Base-by-base conservation (phyloP, 1,140 invertebrate genomes). In the Riptortus pedestris region DNA sequence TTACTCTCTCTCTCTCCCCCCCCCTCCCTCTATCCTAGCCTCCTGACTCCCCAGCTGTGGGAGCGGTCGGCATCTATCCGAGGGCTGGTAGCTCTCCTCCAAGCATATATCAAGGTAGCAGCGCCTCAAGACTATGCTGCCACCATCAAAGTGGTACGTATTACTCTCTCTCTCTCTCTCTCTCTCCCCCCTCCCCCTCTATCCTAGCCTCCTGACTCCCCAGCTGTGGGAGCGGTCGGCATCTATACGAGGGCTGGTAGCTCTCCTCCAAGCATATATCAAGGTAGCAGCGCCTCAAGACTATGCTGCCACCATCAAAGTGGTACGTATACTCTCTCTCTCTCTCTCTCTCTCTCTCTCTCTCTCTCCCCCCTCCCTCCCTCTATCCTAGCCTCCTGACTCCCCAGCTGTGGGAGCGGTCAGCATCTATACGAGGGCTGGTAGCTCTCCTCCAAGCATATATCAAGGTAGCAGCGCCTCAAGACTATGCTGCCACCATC, bases 41-140 rank as follows among this genome's bases (percentile, higher is more conserved):
- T 98, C 14, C 76, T 98, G 33, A 79, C 85, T 12, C 93, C 94
- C 0, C 80, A 88, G 58, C 77, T 98, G 28, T 99, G 96, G 89
- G 52, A 57, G 2, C 18, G 52, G 22, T 26, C 31, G n/a, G 45
- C n/a, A 3, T 47, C n/a, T 47, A 22, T 47, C 22, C 45, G 45
- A 47, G 45, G 45, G 18, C 45, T 47, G 4, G 45, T 47, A 4
- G 18, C n/a, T 33, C 80, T 98, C 3, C 77, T 98, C 11, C 88
- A 22, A 9, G 18, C 45, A 4, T 47, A 47, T 9, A 22, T 47
- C 45, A 47, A 22, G 45, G 45, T 47, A n/a, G 18, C 45, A 9
- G 18, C 45, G 4, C 18, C 18, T 47, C n/a, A 47, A 20, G 45
- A 47, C 22, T 47, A 20, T n/a, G 22, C 18, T 18, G n/a, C 18